These are phyloP conservation scores for Gymnosoma rotundatum DNA, from an alignment of 2,888 invertebrate species.

Conservation along the genomic window DNA sequence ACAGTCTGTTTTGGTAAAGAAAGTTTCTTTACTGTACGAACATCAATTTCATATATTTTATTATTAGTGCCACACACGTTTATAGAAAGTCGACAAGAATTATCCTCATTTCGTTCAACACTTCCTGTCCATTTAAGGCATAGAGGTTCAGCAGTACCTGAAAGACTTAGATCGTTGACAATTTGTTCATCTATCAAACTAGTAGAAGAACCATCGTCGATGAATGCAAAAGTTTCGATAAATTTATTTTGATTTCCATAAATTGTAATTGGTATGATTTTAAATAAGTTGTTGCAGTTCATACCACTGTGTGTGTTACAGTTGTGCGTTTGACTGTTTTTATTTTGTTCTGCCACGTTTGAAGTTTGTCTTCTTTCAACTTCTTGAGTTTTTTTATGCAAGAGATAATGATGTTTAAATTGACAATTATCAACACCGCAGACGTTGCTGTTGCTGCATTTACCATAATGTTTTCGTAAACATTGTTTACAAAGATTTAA, in stretches of 20 bases:
- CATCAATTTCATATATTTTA: constrained; percentile 8
- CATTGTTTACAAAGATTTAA: constrained; percentile 30
- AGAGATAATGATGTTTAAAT: neutral
- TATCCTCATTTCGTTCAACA: neutral
- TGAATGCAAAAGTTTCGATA: neutral
- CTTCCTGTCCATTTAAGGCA: constrained; percentile 12
- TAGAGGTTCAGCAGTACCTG: constrained; percentile 26
- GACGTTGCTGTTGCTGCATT: constrained; percentile 5
- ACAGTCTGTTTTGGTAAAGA: constrained; percentile 40
- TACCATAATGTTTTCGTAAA: constrained; percentile 26
- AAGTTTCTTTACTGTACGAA: constrained; percentile 44
- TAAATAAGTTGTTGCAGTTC: neutral
- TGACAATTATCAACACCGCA: neutral
- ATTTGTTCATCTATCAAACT: constrained; percentile 41
- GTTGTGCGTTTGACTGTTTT: neutral
- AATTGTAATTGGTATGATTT: neutral
- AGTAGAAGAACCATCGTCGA: constrained; percentile 27
- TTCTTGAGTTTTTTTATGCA: neutral
- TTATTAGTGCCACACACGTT: constrained; percentile 27
- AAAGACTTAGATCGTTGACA: constrained; percentile 29
- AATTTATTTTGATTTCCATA: neutral
- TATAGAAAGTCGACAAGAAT: constrained; percentile 10
- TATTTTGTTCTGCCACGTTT: neutral
- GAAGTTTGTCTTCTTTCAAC: neutral
- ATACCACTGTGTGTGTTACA: neutral